These are phyloP conservation scores for Aproaerema taeniolella DNA, from an alignment of 2,888 invertebrate species.

Conservation along the genomic window DNA sequence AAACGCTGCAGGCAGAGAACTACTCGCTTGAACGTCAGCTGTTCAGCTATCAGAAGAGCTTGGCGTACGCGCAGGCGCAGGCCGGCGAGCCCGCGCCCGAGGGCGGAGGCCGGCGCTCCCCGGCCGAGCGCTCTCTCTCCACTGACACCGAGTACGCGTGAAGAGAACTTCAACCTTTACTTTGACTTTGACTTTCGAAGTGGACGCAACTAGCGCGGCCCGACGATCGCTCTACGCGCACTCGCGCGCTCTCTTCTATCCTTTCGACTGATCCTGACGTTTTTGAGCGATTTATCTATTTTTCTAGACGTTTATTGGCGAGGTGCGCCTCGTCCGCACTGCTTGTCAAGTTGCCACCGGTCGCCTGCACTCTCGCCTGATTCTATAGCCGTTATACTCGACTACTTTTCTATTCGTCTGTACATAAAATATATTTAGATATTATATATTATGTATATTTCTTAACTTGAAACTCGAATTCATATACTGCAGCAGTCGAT, in stretches of 20 bases:
- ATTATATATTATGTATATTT: slow-evolving; percentile 77
- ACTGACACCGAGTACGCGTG: slow-evolving; percentile 87
- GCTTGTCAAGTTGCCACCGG: slow-evolving; percentile 73
- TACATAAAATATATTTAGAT: slow-evolving; percentile 78
- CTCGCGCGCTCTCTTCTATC: slow-evolving; percentile 55
- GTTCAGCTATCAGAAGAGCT: slow-evolving; percentile 89
- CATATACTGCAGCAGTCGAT: slow-evolving; percentile 76
- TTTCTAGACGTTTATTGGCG: slow-evolving; percentile 76
- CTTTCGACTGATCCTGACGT: slow-evolving; percentile 74
- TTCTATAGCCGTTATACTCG: slow-evolving; percentile 74
- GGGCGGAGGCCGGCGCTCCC: slow-evolving; percentile 58
- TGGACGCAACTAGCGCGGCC: too few relatives aligned
- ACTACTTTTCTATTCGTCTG: slow-evolving; percentile 77
- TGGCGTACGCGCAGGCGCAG: slow-evolving; percentile 83
- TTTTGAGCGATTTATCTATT: slow-evolving; percentile 78
- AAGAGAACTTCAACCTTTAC: slow-evolving; percentile 31
- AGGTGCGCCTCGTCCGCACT: slow-evolving; percentile 74
- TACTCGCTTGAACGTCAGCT: slow-evolving; percentile 88
- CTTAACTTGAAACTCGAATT: slow-evolving; percentile 75
- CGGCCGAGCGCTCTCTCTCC: slow-evolving; percentile 79
- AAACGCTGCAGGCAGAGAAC: slow-evolving; percentile 89
- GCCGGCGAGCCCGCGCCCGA: slow-evolving; percentile 68
- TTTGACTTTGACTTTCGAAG: too few relatives aligned
- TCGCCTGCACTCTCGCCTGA: slow-evolving; percentile 71
- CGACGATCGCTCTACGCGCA: too few relatives aligned